Evolutionary conservation across 1,140 invertebrate species (phyloP).

Genomic region (Procambarus clarkii): DNA sequence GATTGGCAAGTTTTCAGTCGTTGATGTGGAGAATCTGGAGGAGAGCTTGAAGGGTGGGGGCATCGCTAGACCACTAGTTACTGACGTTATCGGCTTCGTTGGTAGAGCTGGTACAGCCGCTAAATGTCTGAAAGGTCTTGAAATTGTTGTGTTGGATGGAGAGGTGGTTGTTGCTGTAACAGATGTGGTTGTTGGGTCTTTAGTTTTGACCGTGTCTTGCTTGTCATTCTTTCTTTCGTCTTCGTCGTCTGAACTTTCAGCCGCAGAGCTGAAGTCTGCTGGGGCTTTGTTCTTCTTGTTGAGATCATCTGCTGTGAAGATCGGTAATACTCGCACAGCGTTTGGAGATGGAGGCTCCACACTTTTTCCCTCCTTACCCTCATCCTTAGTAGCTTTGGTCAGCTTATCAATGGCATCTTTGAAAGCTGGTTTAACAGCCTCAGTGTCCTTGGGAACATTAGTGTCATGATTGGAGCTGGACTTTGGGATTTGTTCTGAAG

Average conservation of each 20-base stretch:
- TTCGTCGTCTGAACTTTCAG: constrained; percentile 64
- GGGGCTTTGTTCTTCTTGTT: constrained; percentile 69
- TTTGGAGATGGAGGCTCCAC: constrained; percentile 51
- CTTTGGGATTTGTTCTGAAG: not conserved
- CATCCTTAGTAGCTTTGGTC: constrained; percentile 49
- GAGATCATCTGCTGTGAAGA: constrained; percentile 30
- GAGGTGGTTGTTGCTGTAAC: not conserved
- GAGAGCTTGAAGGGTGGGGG: constrained; percentile 58
- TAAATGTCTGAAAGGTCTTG: constrained; percentile 55
- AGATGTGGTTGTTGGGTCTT: constrained; percentile 8
- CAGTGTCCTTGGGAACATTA: not conserved
- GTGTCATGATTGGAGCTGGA: not conserved
- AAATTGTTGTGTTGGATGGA: constrained; percentile 18
- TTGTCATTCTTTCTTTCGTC: not conserved
- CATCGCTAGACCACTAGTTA: constrained; percentile 25
- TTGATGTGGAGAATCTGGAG: constrained; percentile 45
- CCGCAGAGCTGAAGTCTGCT: constrained; percentile 70
- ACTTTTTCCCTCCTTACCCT: constrained; percentile 30
- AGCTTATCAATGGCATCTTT: constrained; percentile 62
- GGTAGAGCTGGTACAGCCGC: constrained; percentile 57
- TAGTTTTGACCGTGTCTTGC: not conserved
- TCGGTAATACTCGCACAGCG: constrained; percentile 53
- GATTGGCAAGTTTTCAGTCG: constrained; percentile 17
- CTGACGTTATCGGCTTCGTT: constrained; percentile 24
- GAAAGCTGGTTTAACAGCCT: not conserved